phyloP scores from a whole-genome alignment of 2,888 invertebrate genomes.

The Eupithecia vulgata region DNA sequence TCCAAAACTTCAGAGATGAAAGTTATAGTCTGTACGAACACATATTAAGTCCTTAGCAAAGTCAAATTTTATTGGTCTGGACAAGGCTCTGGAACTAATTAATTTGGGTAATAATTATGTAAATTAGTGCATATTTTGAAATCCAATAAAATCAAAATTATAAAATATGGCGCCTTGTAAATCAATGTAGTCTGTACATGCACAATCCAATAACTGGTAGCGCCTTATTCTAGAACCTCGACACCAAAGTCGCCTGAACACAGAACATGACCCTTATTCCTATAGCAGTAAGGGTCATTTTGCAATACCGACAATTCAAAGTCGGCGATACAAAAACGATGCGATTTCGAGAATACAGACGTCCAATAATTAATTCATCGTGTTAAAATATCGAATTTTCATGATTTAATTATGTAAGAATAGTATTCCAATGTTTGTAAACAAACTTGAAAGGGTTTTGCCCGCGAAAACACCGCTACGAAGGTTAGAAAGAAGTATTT shows the following conservation, averaged over 20 bases:
- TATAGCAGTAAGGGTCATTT: conserved; percentile 52
- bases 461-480: conserved; percentile 59
- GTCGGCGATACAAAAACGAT: conserved; percentile 51
- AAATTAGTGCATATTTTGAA: background rate
- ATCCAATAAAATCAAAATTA: background rate
- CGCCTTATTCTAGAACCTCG: conserved; percentile 64
- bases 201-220: conserved; percentile 62
- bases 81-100: too few species aligned
- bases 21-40: too few species aligned
- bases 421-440: conserved; percentile 45
- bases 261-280: conserved; percentile 55
- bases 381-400: conserved; percentile 49
- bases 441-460: conserved; percentile 50
- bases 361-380: conserved; percentile 59
- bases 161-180: conserved; percentile 1
- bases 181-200: conserved; percentile 44
- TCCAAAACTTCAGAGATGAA: too few species aligned
- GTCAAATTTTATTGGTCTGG: too few species aligned
- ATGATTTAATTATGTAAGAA: conserved; percentile 26
- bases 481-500: conserved; percentile 53
- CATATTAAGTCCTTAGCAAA: too few species aligned
- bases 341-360: conserved; percentile 68
- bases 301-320: conserved; percentile 48
- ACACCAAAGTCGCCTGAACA: conserved; percentile 46
- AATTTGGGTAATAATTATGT: too few species aligned